phyloP scores from a whole-genome alignment of 2,113 vertebrate species.

The Albula goreensis region DNA sequence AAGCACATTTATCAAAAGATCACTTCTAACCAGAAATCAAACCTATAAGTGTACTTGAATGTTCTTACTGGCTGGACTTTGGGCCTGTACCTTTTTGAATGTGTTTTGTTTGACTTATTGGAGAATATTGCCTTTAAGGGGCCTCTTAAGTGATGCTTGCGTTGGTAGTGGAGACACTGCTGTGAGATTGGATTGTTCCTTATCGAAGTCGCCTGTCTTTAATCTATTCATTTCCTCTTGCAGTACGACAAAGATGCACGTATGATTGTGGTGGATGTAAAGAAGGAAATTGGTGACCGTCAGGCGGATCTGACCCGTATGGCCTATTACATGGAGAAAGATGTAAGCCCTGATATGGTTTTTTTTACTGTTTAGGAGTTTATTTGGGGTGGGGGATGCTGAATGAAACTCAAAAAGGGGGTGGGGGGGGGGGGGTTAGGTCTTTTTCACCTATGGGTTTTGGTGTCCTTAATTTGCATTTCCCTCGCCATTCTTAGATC shows the following conservation, averaged over 20 bases:
- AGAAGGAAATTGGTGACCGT: conserved; percentile 56
- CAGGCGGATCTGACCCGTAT: conserved; percentile 74
- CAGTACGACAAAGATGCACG: conserved; percentile 67
- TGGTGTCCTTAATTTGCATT: neutral
- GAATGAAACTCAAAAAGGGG: neutral
- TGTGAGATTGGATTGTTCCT: neutral
- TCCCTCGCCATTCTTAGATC: conserved; percentile 52
- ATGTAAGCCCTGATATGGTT: conserved; percentile 65
- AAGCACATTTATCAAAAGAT: too few species aligned
- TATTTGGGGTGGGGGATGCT: neutral
- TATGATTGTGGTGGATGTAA: conserved; percentile 67
- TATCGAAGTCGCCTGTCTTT: too few species aligned
- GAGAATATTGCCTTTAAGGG: too few species aligned
- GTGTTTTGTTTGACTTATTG: too few species aligned
- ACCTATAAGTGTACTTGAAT: too few species aligned
- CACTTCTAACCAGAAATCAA: too few species aligned
- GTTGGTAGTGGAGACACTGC: neutral
- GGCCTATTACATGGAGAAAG: conserved; percentile 81
- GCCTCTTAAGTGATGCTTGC: too few species aligned
- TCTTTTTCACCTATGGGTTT: neutral
- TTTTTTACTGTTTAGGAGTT: neutral
- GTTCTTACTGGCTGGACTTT: too few species aligned
- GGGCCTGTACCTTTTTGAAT: too few species aligned
- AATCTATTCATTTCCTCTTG: neutral
- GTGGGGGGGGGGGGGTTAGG: too few species aligned